Percentiles rank a stretch among this genome's conserved stretches.
Evolutionary conservation across 2,888 invertebrate species (phyloP).

Genomic region (Orchesella flavescens): DNA sequence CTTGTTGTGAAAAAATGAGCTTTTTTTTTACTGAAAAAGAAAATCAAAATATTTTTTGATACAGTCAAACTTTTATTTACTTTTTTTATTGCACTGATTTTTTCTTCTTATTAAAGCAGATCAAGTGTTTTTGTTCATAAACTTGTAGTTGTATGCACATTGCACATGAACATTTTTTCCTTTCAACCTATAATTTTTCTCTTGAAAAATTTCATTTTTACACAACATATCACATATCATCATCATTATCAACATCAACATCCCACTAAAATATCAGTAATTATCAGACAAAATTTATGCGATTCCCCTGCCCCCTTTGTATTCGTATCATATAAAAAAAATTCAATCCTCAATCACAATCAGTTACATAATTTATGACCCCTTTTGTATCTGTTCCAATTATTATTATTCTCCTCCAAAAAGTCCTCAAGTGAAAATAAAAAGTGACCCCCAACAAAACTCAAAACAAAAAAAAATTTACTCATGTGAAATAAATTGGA

Average conservation of each 20-base stretch:
- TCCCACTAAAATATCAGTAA: not conserved
- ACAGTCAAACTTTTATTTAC: too few relatives aligned
- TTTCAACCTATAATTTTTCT: constrained; percentile 12
- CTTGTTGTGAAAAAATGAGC: constrained; percentile 21
- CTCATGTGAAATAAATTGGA: too few relatives aligned
- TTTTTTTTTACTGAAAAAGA: constrained; percentile 35
- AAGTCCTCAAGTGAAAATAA: not conserved
- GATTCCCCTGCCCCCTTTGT: not conserved
- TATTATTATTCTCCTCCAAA: too few relatives aligned
- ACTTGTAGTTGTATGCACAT: too few relatives aligned
- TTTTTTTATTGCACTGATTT: too few relatives aligned
- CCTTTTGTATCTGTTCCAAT: not conserved
- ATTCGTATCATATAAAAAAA: not conserved
- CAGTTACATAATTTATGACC: constrained; percentile 29
- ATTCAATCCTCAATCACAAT: constrained; percentile 2
- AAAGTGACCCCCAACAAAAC: constrained; percentile 8
- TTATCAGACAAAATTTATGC: not conserved
- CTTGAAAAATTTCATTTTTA: constrained; percentile 5
- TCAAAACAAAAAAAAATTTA: too few relatives aligned
- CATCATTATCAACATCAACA: not conserved
- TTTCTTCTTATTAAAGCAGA: too few relatives aligned
- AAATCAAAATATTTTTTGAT: constrained; percentile 1
- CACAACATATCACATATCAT: not conserved
- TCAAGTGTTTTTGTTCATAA: too few relatives aligned
- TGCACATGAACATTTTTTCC: too few relatives aligned